phyloP scores from a whole-genome alignment of 2,113 vertebrate genomes.

The Prietella phreatophila region DNA sequence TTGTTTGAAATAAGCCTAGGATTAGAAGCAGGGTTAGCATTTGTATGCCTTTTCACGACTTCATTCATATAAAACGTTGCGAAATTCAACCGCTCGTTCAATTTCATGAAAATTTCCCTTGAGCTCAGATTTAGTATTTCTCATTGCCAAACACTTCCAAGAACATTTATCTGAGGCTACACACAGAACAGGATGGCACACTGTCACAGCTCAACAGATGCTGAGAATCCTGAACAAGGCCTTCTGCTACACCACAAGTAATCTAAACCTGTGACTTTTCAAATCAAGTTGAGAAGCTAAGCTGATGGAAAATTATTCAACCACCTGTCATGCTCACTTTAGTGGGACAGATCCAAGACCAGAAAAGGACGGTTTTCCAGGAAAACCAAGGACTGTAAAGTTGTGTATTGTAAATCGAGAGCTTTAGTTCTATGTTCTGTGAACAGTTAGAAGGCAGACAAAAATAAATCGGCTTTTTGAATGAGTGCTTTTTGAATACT shows the following conservation, averaged over 20 bases:
- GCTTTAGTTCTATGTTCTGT: neutral
- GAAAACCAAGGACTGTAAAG: constrained; percentile 32
- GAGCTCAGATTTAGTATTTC: neutral
- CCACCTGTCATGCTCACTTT: constrained; percentile 48
- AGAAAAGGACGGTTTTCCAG: constrained; percentile 42
- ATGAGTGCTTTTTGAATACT: neutral
- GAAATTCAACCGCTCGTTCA: neutral
- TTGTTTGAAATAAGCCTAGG: neutral
- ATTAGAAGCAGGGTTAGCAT: neutral
- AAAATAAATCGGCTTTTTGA: neutral
- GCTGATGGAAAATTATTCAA: constrained; percentile 51
- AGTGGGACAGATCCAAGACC: constrained; percentile 42
- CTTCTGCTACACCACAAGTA: constrained; percentile 30
- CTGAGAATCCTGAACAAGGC: constrained; percentile 13
- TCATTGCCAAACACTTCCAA: neutral
- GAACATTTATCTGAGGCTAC: constrained; percentile 12
- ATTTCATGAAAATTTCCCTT: neutral
- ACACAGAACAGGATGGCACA: constrained; percentile 31
- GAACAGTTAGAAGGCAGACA: neutral
- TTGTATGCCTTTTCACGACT: neutral
- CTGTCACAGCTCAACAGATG: neutral
- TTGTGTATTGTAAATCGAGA: neutral
- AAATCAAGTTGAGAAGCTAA: constrained; percentile 22
- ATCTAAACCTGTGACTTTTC: constrained; percentile 44
- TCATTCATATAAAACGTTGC: neutral